These are phyloP conservation scores for Volucella bombylans DNA, from an alignment of 2,888 invertebrate species.

Conservation along the genomic window DNA sequence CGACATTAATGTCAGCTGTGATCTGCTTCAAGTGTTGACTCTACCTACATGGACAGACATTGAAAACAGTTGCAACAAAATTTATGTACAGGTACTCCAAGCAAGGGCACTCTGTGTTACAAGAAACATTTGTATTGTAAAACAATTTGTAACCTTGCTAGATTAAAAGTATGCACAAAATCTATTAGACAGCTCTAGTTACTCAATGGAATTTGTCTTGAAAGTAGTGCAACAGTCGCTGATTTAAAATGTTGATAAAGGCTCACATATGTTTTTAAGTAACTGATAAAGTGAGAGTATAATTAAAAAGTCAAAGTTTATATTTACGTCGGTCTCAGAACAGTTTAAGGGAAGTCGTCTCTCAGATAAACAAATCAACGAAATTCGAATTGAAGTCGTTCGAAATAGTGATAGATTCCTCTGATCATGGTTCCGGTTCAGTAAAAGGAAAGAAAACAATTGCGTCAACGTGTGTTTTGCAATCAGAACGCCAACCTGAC, in stretches of 20 bases:
- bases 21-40: slow-evolving; percentile 5
- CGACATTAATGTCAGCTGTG: slow-evolving; percentile 23
- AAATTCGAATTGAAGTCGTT: too few relatives aligned
- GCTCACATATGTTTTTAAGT: neutral
- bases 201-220: slow-evolving; percentile 2
- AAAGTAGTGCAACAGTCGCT: slow-evolving; percentile 47
- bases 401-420: too few relatives aligned
- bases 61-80: slow-evolving; percentile 7
- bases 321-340: too few relatives aligned
- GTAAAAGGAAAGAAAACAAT: too few relatives aligned
- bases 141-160: slow-evolving; percentile 72
- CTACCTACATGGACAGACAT: neutral
- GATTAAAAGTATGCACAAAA: slow-evolving; percentile 42
- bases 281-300: too few relatives aligned
- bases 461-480: too few relatives aligned
- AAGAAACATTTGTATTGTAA: slow-evolving; percentile 53
- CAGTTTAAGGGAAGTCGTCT: too few relatives aligned
- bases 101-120: slow-evolving; percentile 71
- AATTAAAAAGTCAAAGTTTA: too few relatives aligned
- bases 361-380: too few relatives aligned
- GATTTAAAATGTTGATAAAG: neutral
- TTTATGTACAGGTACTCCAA: neutral
- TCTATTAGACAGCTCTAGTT: neutral
- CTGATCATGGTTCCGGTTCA: too few relatives aligned
- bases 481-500: too few relatives aligned